Percentiles rank a stretch among this genome's conserved stretches.
phyloP scores from a whole-genome alignment of 37 sponge, comb jelly and placozoan species.

The Chondrilla cf. caribensis region DNA sequence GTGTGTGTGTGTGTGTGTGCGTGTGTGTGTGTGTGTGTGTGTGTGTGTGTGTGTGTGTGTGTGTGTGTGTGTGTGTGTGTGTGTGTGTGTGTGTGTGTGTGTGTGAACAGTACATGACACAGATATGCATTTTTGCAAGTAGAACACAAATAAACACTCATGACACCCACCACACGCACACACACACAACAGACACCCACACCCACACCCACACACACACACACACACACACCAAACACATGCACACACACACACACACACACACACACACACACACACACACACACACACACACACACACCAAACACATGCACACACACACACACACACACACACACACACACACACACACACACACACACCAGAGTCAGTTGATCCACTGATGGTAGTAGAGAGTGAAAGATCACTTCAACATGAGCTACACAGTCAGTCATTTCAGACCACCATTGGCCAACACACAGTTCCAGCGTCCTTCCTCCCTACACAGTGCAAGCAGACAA shows the following conservation, averaged over 20 bases:
- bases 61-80: neutral
- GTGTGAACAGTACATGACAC: neutral
- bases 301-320: too few relatives aligned
- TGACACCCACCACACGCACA: too few relatives aligned
- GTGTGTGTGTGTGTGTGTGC: slow-evolving; percentile 34
- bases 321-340: too few relatives aligned
- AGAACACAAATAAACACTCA: neutral
- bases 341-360: too few relatives aligned
- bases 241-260: neutral
- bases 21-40: slow-evolving; percentile 32
- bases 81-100: slow-evolving; percentile 1
- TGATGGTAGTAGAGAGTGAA: slow-evolving; percentile 61
- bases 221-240: too few relatives aligned
- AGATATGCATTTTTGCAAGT: neutral
- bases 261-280: too few relatives aligned
- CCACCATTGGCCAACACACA: slow-evolving; percentile 80
- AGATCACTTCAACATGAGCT: slow-evolving; percentile 38
- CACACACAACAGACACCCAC: too few relatives aligned
- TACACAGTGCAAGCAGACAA: neutral
- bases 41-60: neutral
- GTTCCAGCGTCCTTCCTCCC: slow-evolving; percentile 76
- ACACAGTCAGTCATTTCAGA: slow-evolving; percentile 37
- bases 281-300: too few relatives aligned
- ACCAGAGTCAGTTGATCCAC: slow-evolving; percentile 45
- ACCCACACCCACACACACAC: too few relatives aligned